Base-by-base conservation (phyloP, 2,888 invertebrate species). In the Cerceris ruficornis region DNA sequence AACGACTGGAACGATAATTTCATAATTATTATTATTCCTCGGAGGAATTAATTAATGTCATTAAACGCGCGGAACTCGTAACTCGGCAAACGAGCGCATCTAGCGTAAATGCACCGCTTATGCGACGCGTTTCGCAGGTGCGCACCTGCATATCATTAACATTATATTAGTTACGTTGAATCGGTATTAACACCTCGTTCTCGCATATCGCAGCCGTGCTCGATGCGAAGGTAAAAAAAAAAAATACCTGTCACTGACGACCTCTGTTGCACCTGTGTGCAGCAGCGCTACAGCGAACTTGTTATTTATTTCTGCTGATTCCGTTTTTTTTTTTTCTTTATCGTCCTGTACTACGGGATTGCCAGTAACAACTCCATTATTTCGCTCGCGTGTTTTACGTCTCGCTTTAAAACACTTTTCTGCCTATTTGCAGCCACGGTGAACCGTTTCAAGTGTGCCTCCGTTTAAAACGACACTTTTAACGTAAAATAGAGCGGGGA, bases 111-210 rank as follows among this genome's bases (percentile, higher is more conserved):
- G 55, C 14, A 14, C 17, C 64, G 64, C 8, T 68, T 61, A 42
- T 13, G 64, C 54, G 74, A 74, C 69, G 52, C 17, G 59, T 55
- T 65, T 75, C 57, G 57, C 77, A 52, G 57, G 61, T 75, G 75
- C 55, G 61, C 42, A 17, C 54, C 46, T 43, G 69, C 75, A 77
- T 75, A 54, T 75, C 66, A 66, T 77, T 69, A 75, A 77, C 69
- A 66, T 61, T 57, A 15, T 66, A 66, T 66, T 69, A 77, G 57
- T 28, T 61, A 55, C 57, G 57, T 39, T 11, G 57, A 41, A 69
- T 66, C 69, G 43, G 8, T 66, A 75, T 69, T 69, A 69, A 66
- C 77, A 69, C 69, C 57, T 69, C 54, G 49, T 58, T 61, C 39
- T 49, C 52, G 50, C 46, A 41, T 77, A 49, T 61, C 13, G 6